phyloP scores from a whole-genome alignment of 2,888 invertebrate genomes.

The Drosophila percnosoma region DNA sequence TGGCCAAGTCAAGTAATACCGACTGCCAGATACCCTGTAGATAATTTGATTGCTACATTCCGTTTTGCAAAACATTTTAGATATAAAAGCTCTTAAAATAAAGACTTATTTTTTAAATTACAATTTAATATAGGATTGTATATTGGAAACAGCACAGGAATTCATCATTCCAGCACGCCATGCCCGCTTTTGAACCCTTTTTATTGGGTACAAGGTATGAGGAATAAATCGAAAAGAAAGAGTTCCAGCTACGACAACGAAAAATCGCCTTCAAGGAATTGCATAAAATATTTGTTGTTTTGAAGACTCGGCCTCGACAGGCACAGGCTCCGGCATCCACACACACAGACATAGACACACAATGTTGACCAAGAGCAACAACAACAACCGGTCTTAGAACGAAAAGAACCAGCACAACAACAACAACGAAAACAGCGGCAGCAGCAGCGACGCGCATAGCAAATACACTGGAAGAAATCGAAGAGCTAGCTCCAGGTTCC shows the following conservation, averaged over 20 bases:
- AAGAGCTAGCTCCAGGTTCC: slow-evolving; percentile 54
- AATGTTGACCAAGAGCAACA: slow-evolving; percentile 69
- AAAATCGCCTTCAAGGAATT: slow-evolving; percentile 79
- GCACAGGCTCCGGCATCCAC: slow-evolving; percentile 51
- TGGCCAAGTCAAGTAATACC: neutral
- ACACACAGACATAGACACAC: slow-evolving; percentile 23
- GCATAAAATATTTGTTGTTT: slow-evolving; percentile 77
- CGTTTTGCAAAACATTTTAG: neutral
- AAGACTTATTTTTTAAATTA: neutral
- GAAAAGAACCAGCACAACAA: slow-evolving; percentile 58
- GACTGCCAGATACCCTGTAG: slow-evolving; percentile 10
- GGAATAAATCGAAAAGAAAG: slow-evolving; percentile 15
- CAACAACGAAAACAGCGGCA: slow-evolving; percentile 49
- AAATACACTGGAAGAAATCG: slow-evolving; percentile 73
- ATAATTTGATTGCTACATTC: neutral
- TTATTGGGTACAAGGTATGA: slow-evolving; percentile 3
- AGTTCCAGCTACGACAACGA: slow-evolving; percentile 31
- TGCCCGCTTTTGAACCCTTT: neutral
- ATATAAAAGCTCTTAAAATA: neutral
- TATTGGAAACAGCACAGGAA: neutral
- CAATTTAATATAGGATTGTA: neutral
- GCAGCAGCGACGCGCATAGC: slow-evolving; percentile 43
- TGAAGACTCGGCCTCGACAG: slow-evolving; percentile 73
- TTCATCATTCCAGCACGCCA: neutral
- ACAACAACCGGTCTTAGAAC: slow-evolving; percentile 68